phyloP scores from a whole-genome alignment of 2,113 vertebrate species.

The Corythornis vintsioides region DNA sequence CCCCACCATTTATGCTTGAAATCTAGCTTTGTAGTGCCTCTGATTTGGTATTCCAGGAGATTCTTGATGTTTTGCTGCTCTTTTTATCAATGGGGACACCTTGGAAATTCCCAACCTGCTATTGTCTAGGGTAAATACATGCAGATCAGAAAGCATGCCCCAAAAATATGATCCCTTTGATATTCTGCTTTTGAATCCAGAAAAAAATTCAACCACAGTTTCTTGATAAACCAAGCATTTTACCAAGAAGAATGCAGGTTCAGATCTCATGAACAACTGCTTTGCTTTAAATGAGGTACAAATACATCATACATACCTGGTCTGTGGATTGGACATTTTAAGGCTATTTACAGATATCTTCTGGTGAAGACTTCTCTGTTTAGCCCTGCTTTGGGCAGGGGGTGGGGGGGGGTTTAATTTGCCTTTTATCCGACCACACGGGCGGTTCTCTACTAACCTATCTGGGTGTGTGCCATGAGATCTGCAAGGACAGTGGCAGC shows the following conservation, averaged over 20 bases:
- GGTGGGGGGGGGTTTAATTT: not conserved
- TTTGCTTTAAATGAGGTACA: not conserved
- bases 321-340: not conserved
- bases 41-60: not conserved
- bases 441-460: slow-evolving; percentile 86
- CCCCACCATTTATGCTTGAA: not conserved
- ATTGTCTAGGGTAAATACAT: not conserved
- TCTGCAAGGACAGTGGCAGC: slow-evolving; percentile 85
- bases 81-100: not conserved
- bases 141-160: not conserved
- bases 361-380: not conserved
- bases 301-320: slow-evolving; percentile 23
- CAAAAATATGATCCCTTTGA: not conserved
- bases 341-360: not conserved
- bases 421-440: slow-evolving; percentile 2
- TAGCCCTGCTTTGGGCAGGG: not conserved
- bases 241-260: not conserved
- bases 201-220: not conserved
- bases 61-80: not conserved
- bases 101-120: not conserved
- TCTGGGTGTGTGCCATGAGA: slow-evolving; percentile 89
- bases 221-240: slow-evolving; percentile 35
- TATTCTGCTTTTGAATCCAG: not conserved
- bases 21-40: not conserved
- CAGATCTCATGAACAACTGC: slow-evolving; percentile 25